These are phyloP conservation scores for Potamilus streckersoni DNA, from an alignment of 1,140 invertebrate genomes.

Conservation along the genomic window DNA sequence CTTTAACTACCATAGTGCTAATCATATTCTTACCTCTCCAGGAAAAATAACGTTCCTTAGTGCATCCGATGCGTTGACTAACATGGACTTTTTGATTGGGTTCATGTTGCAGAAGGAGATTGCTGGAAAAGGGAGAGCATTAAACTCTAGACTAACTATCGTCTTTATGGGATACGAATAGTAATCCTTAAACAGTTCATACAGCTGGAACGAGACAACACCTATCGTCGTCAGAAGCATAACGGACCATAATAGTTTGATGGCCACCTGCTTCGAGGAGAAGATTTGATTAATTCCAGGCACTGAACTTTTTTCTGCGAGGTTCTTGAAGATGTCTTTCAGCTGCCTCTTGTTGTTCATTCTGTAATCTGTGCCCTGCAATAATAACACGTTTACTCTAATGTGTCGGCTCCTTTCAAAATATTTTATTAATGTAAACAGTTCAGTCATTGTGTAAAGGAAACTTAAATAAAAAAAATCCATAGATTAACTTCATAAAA, in stretches of 20 bases:
- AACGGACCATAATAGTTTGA: conserved; percentile 13
- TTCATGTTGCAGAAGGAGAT: conserved; percentile 27
- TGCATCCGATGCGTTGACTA: background rate
- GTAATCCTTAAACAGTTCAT: conserved; percentile 5
- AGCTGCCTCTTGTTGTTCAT: background rate
- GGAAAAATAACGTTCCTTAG: too few species aligned
- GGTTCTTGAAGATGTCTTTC: background rate
- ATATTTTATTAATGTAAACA: too few species aligned
- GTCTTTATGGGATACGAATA: conserved; percentile 14
- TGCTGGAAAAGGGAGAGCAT: conserved; percentile 11
- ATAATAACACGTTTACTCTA: too few species aligned
- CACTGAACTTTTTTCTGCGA: conserved; percentile 11
- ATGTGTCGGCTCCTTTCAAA: too few species aligned
- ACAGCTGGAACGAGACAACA: background rate
- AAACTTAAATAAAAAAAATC: too few species aligned
- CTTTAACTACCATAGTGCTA: too few species aligned
- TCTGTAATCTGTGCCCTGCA: too few species aligned
- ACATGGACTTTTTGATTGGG: conserved; percentile 4
- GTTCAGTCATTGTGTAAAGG: too few species aligned
- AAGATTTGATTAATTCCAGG: conserved; percentile 13
- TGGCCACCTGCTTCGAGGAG: conserved; percentile 14
- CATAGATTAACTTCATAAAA: too few species aligned
- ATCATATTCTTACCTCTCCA: too few species aligned
- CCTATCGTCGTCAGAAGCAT: conserved; percentile 1
- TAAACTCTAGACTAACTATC: conserved; percentile 7